These are phyloP conservation scores for Scaptodrosophila latifasciaeformis DNA, from an alignment of 2,888 invertebrate genomes.

Conservation along the genomic window DNA sequence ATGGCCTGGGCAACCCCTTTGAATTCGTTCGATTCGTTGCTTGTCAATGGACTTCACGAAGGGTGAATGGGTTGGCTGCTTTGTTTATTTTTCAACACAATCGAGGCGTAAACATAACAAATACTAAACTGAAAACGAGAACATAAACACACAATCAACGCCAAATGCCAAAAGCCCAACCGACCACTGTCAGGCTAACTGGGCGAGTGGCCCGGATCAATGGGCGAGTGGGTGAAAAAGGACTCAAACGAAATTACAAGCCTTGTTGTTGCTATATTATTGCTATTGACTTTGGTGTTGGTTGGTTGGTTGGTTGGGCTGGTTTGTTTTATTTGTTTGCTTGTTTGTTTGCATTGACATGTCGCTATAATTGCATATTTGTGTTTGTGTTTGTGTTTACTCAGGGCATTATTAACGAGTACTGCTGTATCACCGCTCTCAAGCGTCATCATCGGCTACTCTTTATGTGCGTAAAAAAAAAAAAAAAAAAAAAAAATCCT, in stretches of 20 bases:
- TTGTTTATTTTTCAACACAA: constrained; percentile 61
- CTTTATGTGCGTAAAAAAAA: too few species aligned
- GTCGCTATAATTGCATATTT: constrained; percentile 49
- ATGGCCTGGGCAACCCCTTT: not conserved
- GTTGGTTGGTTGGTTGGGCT: too few species aligned
- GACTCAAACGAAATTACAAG: too few species aligned
- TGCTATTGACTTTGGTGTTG: constrained; percentile 23
- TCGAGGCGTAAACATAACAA: constrained; percentile 64
- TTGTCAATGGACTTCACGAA: constrained; percentile 51
- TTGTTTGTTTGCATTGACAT: constrained; percentile 53
- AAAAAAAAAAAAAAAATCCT: too few species aligned
- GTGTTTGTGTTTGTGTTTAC: constrained; percentile 40
- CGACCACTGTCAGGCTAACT: constrained; percentile 9
- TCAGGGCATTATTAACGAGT: constrained; percentile 42
- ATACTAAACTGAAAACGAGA: constrained; percentile 41
- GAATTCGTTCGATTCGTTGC: not conserved
- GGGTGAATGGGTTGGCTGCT: constrained; percentile 7
- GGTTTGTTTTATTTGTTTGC: constrained; percentile 15
- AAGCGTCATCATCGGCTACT: not conserved
- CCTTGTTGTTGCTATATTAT: constrained; percentile 21
- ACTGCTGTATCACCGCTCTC: not conserved
- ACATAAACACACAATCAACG: not conserved
- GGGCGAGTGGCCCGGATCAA: too few species aligned
- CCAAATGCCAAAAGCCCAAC: not conserved
- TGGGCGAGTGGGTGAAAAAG: too few species aligned